These are phyloP conservation scores for Delia radicum DNA, from an alignment of 1,140 invertebrate species.

Conservation along the genomic window DNA sequence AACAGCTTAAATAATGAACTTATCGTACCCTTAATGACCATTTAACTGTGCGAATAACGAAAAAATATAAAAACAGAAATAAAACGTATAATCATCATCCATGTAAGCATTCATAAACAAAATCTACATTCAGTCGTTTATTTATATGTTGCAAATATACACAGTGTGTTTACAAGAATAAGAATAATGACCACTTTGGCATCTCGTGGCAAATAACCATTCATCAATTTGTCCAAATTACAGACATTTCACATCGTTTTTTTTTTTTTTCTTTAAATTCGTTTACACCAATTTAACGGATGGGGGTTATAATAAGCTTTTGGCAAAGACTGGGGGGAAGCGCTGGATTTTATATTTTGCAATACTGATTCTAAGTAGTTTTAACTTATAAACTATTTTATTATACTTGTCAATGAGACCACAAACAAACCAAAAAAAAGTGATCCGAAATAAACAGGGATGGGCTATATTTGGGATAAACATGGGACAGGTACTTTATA, in stretches of 20 bases:
- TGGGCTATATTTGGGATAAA: not conserved
- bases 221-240: constrained; percentile 57
- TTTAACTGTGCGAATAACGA: constrained; percentile 3
- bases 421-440: not conserved
- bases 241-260: constrained; percentile 55
- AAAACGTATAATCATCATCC: not conserved
- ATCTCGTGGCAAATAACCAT: constrained; percentile 57
- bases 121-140: not conserved
- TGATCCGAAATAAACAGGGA: not conserved
- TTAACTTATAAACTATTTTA: too few relatives aligned
- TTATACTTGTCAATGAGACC: not conserved
- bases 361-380: not conserved
- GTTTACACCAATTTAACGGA: constrained; percentile 56
- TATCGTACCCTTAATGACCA: constrained; percentile 18
- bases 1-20: constrained; percentile 12
- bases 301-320: not conserved
- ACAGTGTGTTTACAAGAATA: constrained; percentile 33
- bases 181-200: constrained; percentile 56
- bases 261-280: constrained; percentile 40
- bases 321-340: not conserved
- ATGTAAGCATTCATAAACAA: constrained; percentile 5
- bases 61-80: not conserved
- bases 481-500: too few relatives aligned
- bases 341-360: not conserved
- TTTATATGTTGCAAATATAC: not conserved